Base-by-base conservation (phyloP, 2,113 vertebrate species). In the Indicator indicator region DNA sequence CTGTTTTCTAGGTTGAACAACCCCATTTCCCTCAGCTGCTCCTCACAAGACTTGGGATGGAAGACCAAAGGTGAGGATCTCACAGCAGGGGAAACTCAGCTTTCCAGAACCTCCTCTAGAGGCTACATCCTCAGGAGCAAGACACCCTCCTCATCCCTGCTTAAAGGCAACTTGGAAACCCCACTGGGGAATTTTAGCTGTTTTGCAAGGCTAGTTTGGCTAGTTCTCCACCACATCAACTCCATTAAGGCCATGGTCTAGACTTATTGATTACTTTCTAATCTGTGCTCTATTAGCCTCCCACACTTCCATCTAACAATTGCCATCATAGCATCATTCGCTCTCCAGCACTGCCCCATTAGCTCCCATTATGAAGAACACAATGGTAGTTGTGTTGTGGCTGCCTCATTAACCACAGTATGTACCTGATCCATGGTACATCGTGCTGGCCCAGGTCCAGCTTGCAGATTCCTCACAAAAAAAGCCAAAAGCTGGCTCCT, bases 231-330 rank as follows among this genome's bases (percentile, higher is more conserved):
- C 72, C 0, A 0, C 83, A 56, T 60, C 79, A 62, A n/a, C 69
- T 94, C 69, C 73, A 50, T 64, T 48, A 88, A 36, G 56, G 48
- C 18, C n/a, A 26, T 3, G 26, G 79, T 48, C 68, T 58, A 64
- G 69, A 79, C 70, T 91, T 95, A 89, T 95, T 75, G 95, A 95
- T 95, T 68, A 81, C 87, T 86, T 80, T 88, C 88, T 95, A 93
- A 94, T 88, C 85, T 81, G 28, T 65, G 65, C 76, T 84, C 94
- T 81, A 88, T 93, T 95, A 96, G 93, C 95, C 74, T 88, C 36
- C 36, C 89, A 88, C 93, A 83, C 82, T 64, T 85, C 85, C 65
- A 0, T 86, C 82, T 88, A 58, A 77, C 82, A 88, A 46, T 95
- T 92, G 40, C 79, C 60, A 3, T 9, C 60, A 20, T 40, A 85